A percentile compares a stretch with the other conserved stretches of the same genome.
These are phyloP conservation scores for Amorpha juglandis DNA, from an alignment of 2,888 invertebrate genomes.

Conservation along the genomic window DNA sequence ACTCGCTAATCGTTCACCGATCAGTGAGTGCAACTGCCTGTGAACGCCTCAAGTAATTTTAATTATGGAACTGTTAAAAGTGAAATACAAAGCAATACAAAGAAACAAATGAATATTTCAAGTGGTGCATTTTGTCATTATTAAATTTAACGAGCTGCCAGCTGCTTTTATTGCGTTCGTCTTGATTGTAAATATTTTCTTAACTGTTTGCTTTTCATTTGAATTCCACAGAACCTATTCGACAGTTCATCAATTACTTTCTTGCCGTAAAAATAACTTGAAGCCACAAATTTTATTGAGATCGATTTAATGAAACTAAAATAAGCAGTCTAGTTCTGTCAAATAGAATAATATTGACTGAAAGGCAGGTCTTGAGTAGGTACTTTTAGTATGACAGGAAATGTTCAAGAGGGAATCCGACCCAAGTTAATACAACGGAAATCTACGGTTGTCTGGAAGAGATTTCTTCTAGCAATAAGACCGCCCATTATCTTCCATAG, in stretches of 20 bases:
- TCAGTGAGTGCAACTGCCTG: too few species aligned
- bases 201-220: neutral
- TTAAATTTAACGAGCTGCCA: constrained; percentile 50
- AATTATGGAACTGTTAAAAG: too few species aligned
- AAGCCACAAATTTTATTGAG: constrained; percentile 4
- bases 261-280: neutral
- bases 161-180: constrained; percentile 38
- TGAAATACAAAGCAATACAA: constrained; percentile 22
- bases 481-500: too few species aligned
- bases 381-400: too few species aligned
- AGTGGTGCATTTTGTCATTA: constrained; percentile 64
- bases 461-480: too few species aligned
- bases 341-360: neutral
- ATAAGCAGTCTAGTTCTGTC: neutral
- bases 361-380: too few species aligned
- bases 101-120: constrained; percentile 36
- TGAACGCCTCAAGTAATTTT: too few species aligned
- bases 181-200: constrained; percentile 15
- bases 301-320: neutral
- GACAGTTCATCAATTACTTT: neutral
- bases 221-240: neutral
- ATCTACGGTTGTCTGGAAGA: too few species aligned
- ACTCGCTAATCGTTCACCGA: too few species aligned
- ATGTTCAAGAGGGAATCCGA: too few species aligned
- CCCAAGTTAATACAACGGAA: too few species aligned